phyloP scores from a whole-genome alignment of 2,113 vertebrate genomes.

The Sander vitreus region DNA sequence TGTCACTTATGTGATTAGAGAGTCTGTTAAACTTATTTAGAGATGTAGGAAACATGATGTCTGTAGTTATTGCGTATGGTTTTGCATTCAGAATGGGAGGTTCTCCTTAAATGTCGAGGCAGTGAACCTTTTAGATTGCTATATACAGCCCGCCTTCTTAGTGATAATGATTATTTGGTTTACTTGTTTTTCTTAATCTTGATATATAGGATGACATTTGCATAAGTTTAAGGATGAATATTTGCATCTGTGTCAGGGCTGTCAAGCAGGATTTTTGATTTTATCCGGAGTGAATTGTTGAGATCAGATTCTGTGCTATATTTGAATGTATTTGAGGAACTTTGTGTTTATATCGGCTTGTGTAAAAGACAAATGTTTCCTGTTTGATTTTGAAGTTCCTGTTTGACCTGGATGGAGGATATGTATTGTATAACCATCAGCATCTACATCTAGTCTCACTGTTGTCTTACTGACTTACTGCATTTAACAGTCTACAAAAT shows the following conservation, averaged over 20 bases:
- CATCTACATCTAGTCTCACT: not conserved
- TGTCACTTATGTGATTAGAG: conserved; percentile 62
- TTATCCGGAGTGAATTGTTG: not conserved
- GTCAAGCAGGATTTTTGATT: conserved; percentile 2
- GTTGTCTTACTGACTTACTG: not conserved
- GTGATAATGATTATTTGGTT: not conserved
- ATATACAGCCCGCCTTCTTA: not conserved
- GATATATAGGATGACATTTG: not conserved
- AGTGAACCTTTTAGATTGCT: not conserved
- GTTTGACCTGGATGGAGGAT: conserved; percentile 28
- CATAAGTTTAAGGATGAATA: not conserved
- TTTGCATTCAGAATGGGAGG: conserved; percentile 13
- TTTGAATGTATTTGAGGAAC: conserved; percentile 24
- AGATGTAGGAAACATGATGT: conserved; percentile 36
- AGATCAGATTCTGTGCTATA: not conserved
- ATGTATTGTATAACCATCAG: conserved; percentile 38
- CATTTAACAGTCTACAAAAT: not conserved
- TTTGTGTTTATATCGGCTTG: conserved; percentile 15
- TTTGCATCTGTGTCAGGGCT: not conserved
- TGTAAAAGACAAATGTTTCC: conserved; percentile 46
- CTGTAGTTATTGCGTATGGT: conserved; percentile 26
- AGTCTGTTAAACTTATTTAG: conserved; percentile 41
- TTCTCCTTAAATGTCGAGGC: not conserved
- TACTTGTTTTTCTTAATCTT: not conserved
- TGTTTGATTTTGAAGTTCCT: conserved; percentile 57